Percentiles rank a stretch among this genome's conserved stretches.
phyloP scores from a whole-genome alignment of 2,888 invertebrate genomes.

The Cheilosia variabilis region DNA sequence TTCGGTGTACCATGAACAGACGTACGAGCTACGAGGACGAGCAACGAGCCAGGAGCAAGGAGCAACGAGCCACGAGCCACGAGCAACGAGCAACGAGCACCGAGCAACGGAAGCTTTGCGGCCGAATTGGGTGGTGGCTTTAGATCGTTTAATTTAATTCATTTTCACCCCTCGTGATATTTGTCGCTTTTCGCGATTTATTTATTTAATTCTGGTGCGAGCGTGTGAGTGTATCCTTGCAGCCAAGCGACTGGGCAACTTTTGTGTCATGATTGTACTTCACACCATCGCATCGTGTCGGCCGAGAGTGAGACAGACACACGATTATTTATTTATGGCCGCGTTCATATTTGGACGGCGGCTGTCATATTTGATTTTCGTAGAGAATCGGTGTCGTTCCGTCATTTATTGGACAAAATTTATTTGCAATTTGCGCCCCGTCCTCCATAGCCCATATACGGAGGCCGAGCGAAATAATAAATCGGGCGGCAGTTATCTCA shows the following conservation, averaged over 20 bases:
- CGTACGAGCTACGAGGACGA: background rate
- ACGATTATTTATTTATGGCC: constrained; percentile 46
- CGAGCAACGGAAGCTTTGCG: constrained; percentile 35
- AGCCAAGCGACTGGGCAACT: constrained; percentile 52
- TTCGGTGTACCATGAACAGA: constrained; percentile 34
- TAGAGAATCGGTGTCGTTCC: constrained; percentile 34
- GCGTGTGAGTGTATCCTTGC: background rate
- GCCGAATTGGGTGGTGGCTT: constrained; percentile 56
- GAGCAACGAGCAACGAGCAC: background rate
- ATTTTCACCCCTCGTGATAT: constrained; percentile 71
- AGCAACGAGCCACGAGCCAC: background rate
- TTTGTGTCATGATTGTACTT: constrained; percentile 72
- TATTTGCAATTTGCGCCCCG: constrained; percentile 11
- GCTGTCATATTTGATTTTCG: constrained; percentile 36
- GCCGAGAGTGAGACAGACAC: constrained; percentile 10
- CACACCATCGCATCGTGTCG: constrained; percentile 40
- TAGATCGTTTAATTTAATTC: constrained; percentile 75
- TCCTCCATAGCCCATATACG: too few relatives aligned
- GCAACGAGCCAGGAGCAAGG: background rate
- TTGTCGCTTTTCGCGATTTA: constrained; percentile 73
- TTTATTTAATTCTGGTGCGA: constrained; percentile 65
- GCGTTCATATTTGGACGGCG: constrained; percentile 30
- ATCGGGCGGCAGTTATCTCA: constrained; percentile 7
- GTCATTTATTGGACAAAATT: constrained; percentile 45
- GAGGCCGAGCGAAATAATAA: constrained; percentile 19